Evolutionary conservation across 2,888 invertebrate species (phyloP).

Genomic region (Hololepta plana): DNA sequence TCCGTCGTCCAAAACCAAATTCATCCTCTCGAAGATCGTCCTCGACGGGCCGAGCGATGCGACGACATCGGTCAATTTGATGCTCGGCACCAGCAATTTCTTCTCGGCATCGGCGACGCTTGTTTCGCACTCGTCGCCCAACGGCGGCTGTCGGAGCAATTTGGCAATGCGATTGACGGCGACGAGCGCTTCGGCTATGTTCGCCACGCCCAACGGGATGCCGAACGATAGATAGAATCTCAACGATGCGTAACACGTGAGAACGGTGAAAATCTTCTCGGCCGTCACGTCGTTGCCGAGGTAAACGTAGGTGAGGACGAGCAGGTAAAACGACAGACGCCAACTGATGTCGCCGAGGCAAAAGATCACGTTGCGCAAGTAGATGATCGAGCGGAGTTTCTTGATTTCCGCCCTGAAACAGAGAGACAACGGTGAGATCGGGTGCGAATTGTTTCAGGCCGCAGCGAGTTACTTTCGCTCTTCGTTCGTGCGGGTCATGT

Average conservation of each 20-base stretch:
- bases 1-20: slow-evolving; percentile 18
- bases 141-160: no score
- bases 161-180: slow-evolving; percentile 43
- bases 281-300: slow-evolving; percentile 55
- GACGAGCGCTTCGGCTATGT: slow-evolving; percentile 59
- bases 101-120: no score
- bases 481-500: slow-evolving; percentile 7
- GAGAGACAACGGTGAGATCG: background rate
- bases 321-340: slow-evolving; percentile 19
- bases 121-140: slow-evolving; percentile 6
- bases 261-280: slow-evolving; percentile 69
- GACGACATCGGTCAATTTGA: background rate
- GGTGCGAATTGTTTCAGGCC: background rate
- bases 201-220: slow-evolving; percentile 69
- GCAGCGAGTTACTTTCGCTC: slow-evolving; percentile 7
- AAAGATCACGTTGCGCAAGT: slow-evolving; percentile 15
- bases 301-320: slow-evolving; percentile 19
- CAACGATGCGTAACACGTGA: slow-evolving; percentile 77
- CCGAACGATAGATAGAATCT: slow-evolving; percentile 73
- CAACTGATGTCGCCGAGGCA: slow-evolving; percentile 17
- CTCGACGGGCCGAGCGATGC: slow-evolving; percentile 6
- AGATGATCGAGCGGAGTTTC: slow-evolving; percentile 24
- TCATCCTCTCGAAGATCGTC: slow-evolving; percentile 23
- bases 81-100: slow-evolving; percentile 2
- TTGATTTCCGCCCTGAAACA: slow-evolving; percentile 43